Base-by-base conservation (phyloP, 1,140 invertebrate genomes). In the Drosophila pachea region DNA sequence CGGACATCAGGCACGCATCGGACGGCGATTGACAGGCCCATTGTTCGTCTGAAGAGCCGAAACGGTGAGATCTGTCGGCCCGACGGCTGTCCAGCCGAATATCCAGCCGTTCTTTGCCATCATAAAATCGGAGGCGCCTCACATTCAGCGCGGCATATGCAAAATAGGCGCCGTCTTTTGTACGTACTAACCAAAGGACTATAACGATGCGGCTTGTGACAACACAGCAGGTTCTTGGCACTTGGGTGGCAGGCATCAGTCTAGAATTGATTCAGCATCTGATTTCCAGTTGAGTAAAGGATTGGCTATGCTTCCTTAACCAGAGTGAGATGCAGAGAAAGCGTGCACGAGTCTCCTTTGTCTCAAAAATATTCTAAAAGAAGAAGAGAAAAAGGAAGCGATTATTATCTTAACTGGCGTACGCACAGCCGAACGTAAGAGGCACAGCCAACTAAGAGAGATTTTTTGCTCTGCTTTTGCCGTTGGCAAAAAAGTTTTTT, bases 1-100 rank as follows among this genome's bases (percentile, higher is more conserved):
- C 56, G 56, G 64, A 49, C 61, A 73, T 76, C 70, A 67, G 77
- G 58, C 64, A 79, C 79, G 79, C 78, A 73, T 84, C 75, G 68
- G 63, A 22, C 67, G 72, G 36, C 74, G 83, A 59, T 50, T 76
- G 76, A 84, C 78, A 83, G 64, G 16, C 40, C 40, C 42, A 64
- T 67, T 83, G 82, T 83, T 69, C 49, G 8, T 14, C 6, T 76
- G 35, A 61, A 64, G 67, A 69, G 67, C 40, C 40, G 3, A 14
- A 7, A 43, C 12, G 12, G 40, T 43, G n/a, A 5, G 40, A n/a
- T 43, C 40, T 43, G 40, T 43, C 40, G 40, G 12, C n/a, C n/a
- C n/a, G n/a, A n/a, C 3, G 12, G 6, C 11, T n/a, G 4, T 43
- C 12, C n/a, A 43, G 40, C 40, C 12, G 40, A 43, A n/a, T 42